Conservation (phyloP, 2,888 invertebrate species). For the Nemapogon koenigi region DNA sequence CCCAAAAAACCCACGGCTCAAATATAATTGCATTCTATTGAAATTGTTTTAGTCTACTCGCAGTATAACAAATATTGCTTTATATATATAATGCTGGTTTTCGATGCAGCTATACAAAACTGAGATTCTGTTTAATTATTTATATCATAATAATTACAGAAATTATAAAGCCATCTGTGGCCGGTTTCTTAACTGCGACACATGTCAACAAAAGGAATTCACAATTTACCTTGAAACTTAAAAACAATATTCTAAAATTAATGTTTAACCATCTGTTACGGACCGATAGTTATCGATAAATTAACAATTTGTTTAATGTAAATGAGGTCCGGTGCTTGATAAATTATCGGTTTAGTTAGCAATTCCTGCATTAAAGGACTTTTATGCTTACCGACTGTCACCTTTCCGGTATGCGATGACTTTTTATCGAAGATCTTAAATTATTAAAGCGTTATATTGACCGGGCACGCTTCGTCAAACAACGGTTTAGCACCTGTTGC, state of each 20-base stretch:
- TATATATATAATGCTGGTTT: too few relatives aligned
- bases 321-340: slow-evolving; percentile 55
- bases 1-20: too few relatives aligned
- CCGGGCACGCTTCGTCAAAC: slow-evolving; percentile 10
- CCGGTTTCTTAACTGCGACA: too few relatives aligned
- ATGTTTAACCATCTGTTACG: slow-evolving; percentile 55
- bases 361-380: slow-evolving; percentile 31
- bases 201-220: too few relatives aligned
- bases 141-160: too few relatives aligned
- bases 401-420: slow-evolving; percentile 44
- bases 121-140: too few relatives aligned
- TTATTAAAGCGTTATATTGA: slow-evolving; percentile 1
- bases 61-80: too few relatives aligned
- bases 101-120: too few relatives aligned
- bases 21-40: too few relatives aligned
- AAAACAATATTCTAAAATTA: too few relatives aligned
- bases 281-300: slow-evolving; percentile 62
- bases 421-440: slow-evolving; percentile 33
- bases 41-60: too few relatives aligned
- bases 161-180: too few relatives aligned
- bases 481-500: slow-evolving; percentile 10
- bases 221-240: slow-evolving; percentile 40
- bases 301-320: slow-evolving; percentile 66
- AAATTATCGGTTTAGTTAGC: slow-evolving; percentile 55
- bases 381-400: slow-evolving; percentile 59